Base-by-base conservation (phyloP, 2,888 invertebrate species). In the Myopa testacea region DNA sequence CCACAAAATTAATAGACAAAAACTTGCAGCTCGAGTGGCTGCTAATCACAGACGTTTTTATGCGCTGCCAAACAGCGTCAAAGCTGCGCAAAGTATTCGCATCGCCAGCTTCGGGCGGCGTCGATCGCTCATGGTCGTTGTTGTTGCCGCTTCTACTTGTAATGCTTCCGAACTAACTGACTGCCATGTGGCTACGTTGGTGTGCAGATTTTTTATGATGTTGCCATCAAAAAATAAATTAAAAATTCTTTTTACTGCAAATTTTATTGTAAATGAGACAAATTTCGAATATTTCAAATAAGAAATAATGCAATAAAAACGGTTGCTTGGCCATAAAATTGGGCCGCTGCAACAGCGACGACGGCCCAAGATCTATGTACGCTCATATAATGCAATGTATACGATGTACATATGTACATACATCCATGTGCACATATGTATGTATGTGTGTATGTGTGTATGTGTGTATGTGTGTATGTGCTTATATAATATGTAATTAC, bases 21-120 rank as follows among this genome's bases (percentile, higher is more conserved):
- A 45, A 60, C 26, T 26, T 70, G 55, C 70, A 55, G 55, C 26
- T 62, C 12, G 62, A 70, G 52, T 70, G 34, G 12, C 52, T 55
- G 70, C 55, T 70, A 70, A 70, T 70, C 26, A 55, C 70, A 70
- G 55, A 52, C 52, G 52, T 70, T 70, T 68, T 70, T 70, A 55
- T 70, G 52, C 34, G 50, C 52, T 8, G 37, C 4, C 45, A 55
- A 52, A 55, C 14, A 34, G 19, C 14, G 12, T 52, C 10, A 14
- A 19, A 10, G 52, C 10, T 10, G 38, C 37, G 65, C 65, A 34
- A 34, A 37, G 6, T 34, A 62, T 34, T 34, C 34, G 38, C 37
- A 14, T 14, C 14, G 65, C 34, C 65, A 16, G 55, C 16, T 8
- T n/a, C 65, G 34, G 65, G 65, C 34, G 12, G 65, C 34, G 37